Evolutionary conservation across 2,888 invertebrate species (phyloP).

Genomic region (Eilema caniola): DNA sequence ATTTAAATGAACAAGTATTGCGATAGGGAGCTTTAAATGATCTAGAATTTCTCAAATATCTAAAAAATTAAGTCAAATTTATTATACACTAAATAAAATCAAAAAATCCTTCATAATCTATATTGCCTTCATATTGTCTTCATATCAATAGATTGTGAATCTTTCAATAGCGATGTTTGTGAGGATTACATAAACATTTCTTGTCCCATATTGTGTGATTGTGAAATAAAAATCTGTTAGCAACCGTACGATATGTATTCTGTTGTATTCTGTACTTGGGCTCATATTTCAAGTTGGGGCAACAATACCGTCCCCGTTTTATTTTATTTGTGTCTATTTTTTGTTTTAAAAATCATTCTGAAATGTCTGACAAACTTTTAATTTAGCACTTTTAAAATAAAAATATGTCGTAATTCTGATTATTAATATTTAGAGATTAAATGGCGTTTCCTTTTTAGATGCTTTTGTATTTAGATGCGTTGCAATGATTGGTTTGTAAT

Average conservation of each 20-base stretch:
- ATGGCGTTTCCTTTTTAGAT: no score
- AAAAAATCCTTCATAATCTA: not conserved
- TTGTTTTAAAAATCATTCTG: slow-evolving; percentile 20
- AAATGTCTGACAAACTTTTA: slow-evolving; percentile 16
- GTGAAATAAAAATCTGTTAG: slow-evolving; percentile 48
- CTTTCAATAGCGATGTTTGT: slow-evolving; percentile 19
- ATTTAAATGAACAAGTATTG: no score
- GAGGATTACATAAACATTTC: slow-evolving; percentile 34
- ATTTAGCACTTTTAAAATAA: slow-evolving; percentile 9
- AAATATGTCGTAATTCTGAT: not conserved
- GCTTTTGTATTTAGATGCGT: no score
- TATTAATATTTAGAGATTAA: not conserved
- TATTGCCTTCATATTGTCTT: no score
- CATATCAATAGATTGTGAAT: slow-evolving; percentile 35
- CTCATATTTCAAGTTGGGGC: slow-evolving; percentile 62
- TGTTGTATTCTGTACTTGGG: slow-evolving; percentile 53
- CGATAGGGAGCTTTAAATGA: no score
- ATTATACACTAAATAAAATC: no score
- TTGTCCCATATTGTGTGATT: slow-evolving; percentile 50
- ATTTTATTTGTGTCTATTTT: slow-evolving; percentile 52
- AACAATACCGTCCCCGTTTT: slow-evolving; percentile 55
- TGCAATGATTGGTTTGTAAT: no score
- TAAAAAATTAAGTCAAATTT: no score
- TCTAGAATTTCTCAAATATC: no score
- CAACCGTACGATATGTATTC: slow-evolving; percentile 51